Evolutionary conservation across 2,113 vertebrate genomes (phyloP).

Genomic region (Callipepla squamata): DNA sequence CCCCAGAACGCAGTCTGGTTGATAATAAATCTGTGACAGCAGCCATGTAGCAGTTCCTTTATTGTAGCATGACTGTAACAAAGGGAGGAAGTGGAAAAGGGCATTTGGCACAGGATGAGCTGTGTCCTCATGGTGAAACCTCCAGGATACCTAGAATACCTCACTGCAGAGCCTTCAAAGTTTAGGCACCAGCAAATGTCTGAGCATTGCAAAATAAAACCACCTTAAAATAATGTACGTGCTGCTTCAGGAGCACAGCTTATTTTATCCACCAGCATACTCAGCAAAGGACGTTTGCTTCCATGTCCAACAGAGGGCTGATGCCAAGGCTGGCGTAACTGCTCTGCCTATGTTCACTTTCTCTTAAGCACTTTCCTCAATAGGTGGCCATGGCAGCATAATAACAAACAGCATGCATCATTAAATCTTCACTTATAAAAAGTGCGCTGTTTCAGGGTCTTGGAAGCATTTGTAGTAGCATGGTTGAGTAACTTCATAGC

Average conservation of each 20-base stretch:
- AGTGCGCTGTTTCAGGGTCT: not conserved
- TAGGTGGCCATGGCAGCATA: conserved; percentile 44
- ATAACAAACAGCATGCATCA: conserved; percentile 27
- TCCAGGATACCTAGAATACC: not conserved
- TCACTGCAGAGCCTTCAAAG: not conserved
- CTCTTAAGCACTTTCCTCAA: not conserved
- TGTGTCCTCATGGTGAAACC: not conserved
- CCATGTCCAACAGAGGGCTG: not conserved
- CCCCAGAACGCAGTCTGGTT: not conserved
- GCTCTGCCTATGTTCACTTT: not conserved
- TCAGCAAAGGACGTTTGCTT: not conserved
- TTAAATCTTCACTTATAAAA: conserved; percentile 17
- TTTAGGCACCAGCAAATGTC: not conserved
- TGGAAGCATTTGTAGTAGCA: not conserved
- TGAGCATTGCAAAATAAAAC: not conserved
- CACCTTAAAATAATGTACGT: not conserved
- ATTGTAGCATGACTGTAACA: not conserved
- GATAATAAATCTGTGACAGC: not conserved
- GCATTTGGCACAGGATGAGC: not conserved
- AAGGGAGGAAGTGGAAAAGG: not conserved
- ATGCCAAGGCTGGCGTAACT: not conserved
- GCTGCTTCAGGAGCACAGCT: not conserved
- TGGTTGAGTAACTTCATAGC: not conserved
- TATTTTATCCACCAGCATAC: not conserved
- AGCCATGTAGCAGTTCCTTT: not conserved